Conservation (phyloP, 2,113 vertebrate genomes). For the Tetrao urogallus region DNA sequence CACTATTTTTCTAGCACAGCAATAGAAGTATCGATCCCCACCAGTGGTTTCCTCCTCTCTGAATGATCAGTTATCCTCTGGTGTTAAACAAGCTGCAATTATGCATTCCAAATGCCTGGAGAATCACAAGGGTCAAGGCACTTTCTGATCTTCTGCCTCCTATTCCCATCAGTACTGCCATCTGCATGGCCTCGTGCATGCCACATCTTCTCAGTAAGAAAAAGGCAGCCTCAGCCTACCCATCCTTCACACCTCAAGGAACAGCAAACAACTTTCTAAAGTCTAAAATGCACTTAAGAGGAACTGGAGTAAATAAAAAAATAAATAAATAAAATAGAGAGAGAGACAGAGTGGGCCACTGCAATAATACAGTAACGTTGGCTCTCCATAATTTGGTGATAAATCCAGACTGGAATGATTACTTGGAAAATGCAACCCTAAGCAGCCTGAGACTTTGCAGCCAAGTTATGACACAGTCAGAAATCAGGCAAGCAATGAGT, state of each 20-base stretch:
- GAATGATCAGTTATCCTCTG: neutral
- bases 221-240: neutral
- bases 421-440: neutral
- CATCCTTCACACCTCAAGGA: neutral
- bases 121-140: neutral
- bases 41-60: neutral
- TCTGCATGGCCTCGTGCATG: accelerated
- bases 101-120: neutral
- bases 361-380: neutral
- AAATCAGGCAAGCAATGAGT: neutral
- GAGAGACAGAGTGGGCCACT: neutral
- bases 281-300: neutral
- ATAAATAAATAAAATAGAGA: neutral
- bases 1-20: neutral
- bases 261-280: neutral
- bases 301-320: neutral
- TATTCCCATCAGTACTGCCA: neutral
- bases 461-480: neutral
- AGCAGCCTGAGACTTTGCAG: neutral
- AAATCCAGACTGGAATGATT: neutral
- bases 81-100: neutral
- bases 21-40: neutral
- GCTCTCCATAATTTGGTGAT: neutral
- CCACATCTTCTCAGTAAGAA: neutral
- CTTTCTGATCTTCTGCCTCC: neutral